Base-by-base conservation (phyloP, 2,797 vertebrate genomes). In the Hyperoplus lanceolatus region DNA sequence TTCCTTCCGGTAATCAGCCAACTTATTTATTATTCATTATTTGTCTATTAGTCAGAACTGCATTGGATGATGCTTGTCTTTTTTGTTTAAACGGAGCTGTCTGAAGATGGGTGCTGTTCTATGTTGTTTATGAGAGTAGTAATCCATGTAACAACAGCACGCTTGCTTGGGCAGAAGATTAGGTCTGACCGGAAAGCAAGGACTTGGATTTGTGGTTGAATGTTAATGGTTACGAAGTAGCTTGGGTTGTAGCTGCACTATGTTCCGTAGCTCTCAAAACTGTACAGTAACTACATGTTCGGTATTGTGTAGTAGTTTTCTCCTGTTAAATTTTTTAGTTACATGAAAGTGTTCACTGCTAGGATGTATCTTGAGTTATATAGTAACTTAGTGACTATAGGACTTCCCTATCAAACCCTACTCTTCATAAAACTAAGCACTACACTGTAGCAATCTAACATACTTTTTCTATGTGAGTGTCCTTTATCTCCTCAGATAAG, bases 81-180 rank as follows among this genome's bases (percentile, higher is more conserved):
- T 60, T 66, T 38, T 50, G 13, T 56, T 73, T 21, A 53, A 29
- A 61, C 8, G 16, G 29, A 67, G 46, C 51, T 53, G 51, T 48
- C 29, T 68, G 48, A 38, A 49, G 56, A 46, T 48, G 15, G 38
- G n/a, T 14, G 16, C 51, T 57, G 39, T 45, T 38, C 36, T 39
- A 16, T 49, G 18, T 55, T 64, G 45, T 75, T 68, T 60, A 3
- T 21, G 46, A 63, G 11, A 45, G 9, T 38, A 1, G 15, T 72
- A 62, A 64, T 75, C 77, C 21, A 54, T 66, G 48, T 53, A 68
- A 68, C 36, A 75, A 60, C 46, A 29, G 64, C 16, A 1, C 36
- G 15, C n/a, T 58, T 74, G 56, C 61, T 62, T 46, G 43, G n/a
- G 57, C 61, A 62, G 46, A 70, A 77, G 36, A 62, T 55, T 21